Conservation (phyloP, 2,797 vertebrate genomes). For the Arremon brunneinucha region DNA sequence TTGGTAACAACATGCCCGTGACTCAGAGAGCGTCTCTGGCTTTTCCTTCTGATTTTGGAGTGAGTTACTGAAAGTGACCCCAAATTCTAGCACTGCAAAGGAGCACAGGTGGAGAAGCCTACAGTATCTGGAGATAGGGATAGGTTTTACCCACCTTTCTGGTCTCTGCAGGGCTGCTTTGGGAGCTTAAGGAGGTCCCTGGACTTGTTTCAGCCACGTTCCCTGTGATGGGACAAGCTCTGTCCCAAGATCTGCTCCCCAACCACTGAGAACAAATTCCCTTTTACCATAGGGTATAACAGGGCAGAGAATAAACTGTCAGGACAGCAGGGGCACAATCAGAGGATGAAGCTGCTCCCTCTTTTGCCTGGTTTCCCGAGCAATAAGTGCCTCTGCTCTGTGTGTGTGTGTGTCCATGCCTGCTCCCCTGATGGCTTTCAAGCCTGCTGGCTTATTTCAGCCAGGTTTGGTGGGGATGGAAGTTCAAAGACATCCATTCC, state of each 20-base stretch:
- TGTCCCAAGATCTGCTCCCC: not conserved
- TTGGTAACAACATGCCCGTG: slow-evolving; percentile 63
- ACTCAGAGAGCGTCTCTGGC: slow-evolving; percentile 2
- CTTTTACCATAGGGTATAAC: not conserved
- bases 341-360: not conserved
- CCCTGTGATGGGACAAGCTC: not conserved
- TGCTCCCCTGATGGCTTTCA: not conserved
- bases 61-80: not conserved
- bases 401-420: not conserved
- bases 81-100: not conserved
- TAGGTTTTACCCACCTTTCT: not conserved
- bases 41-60: slow-evolving; percentile 23
- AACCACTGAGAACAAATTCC: not conserved
- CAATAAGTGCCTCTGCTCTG: not conserved
- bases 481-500: not conserved
- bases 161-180: not conserved
- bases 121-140: not conserved
- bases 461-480: not conserved
- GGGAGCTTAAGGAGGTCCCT: not conserved
- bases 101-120: not conserved
- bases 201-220: not conserved
- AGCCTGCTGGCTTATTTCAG: not conserved
- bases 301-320: not conserved
- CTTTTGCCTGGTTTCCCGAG: not conserved
- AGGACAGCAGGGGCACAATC: not conserved